Conservation (phyloP, 2,797 vertebrate genomes). For the Knipowitschia caucasica region DNA sequence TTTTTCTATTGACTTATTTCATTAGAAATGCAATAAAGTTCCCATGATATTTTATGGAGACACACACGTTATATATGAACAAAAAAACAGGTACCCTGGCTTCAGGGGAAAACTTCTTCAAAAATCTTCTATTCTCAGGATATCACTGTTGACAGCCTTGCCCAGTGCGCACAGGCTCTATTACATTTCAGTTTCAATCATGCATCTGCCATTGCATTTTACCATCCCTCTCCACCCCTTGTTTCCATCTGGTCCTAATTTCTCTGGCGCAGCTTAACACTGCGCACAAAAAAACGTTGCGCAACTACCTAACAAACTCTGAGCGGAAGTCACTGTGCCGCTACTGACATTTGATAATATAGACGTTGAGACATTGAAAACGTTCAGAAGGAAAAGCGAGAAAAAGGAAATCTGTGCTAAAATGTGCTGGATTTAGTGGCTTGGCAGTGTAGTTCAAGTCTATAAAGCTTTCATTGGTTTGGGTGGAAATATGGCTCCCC, state of each 20-base stretch:
- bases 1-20: too few species aligned
- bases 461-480: conserved; percentile 93
- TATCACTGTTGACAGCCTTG: conserved; percentile 29
- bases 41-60: too few species aligned
- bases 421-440: conserved; percentile 92
- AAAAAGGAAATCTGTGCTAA: conserved; percentile 72
- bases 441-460: conserved; percentile 93
- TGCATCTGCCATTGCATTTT: conserved; percentile 72
- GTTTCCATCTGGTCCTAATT: conserved; percentile 81
- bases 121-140: conserved; percentile 28
- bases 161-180: conserved; percentile 6
- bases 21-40: too few species aligned
- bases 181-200: conserved; percentile 61
- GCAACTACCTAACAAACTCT: conserved; percentile 82
- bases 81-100: too few species aligned
- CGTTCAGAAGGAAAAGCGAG: conserved; percentile 20
- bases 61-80: too few species aligned
- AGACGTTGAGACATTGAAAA: conserved; percentile 58
- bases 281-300: conserved; percentile 50
- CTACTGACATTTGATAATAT: conserved; percentile 85
- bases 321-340: conserved; percentile 81
- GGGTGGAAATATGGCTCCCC: conserved; percentile 91
- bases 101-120: too few species aligned
- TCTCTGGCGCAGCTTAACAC: conserved; percentile 69
- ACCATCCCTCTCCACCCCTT: conserved; percentile 59